These are phyloP conservation scores for Lycocerus yunnanus DNA, from an alignment of 2,888 invertebrate genomes.

Conservation along the genomic window DNA sequence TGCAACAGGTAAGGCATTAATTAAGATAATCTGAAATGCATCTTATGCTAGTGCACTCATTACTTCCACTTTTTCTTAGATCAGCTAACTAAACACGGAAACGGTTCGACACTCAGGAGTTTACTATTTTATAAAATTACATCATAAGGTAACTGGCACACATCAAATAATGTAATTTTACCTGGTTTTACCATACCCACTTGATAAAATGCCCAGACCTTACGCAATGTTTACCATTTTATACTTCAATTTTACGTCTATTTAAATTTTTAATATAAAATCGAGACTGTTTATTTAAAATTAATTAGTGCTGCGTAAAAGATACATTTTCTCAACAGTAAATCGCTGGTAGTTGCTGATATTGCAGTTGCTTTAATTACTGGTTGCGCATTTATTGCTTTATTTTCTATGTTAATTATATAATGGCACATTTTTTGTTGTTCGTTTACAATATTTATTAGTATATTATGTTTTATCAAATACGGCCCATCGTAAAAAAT, in stretches of 20 bases:
- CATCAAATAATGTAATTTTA: constrained; percentile 11
- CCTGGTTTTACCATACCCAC: background rate
- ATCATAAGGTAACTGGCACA: constrained; percentile 9
- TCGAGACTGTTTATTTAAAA: background rate
- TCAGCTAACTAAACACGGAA: constrained; percentile 36
- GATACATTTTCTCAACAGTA: background rate
- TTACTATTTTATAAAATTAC: constrained; percentile 22
- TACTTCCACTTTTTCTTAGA: constrained; percentile 38
- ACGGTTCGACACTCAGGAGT: constrained; percentile 19
- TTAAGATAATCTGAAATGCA: constrained; percentile 38
- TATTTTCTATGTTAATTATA: background rate
- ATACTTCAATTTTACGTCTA: background rate
- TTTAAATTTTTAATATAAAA: background rate
- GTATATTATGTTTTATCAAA: too few relatives aligned
- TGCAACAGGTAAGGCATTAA: constrained; percentile 29
- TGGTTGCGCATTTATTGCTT: too few relatives aligned
- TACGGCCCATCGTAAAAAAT: too few relatives aligned
- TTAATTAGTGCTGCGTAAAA: background rate
- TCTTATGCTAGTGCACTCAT: constrained; percentile 34
- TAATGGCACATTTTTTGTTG: background rate
- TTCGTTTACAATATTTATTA: too few relatives aligned
- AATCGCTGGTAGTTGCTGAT: background rate
- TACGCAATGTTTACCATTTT: background rate
- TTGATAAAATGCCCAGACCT: background rate
- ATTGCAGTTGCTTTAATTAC: background rate